These are phyloP conservation scores for Hipparchia sbordonii DNA, from an alignment of 2,888 invertebrate species.

Conservation along the genomic window DNA sequence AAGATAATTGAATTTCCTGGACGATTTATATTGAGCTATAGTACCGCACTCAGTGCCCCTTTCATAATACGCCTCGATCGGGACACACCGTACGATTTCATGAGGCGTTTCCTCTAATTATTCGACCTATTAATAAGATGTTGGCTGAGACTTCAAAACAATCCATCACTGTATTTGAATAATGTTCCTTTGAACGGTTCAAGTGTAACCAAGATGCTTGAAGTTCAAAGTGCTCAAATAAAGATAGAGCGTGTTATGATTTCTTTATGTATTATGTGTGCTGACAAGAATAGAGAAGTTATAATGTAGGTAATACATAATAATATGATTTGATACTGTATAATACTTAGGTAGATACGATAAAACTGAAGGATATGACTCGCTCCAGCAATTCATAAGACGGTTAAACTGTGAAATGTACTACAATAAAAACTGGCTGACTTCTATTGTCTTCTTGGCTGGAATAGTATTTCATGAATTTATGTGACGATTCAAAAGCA, in stretches of 20 bases:
- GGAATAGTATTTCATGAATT: too few species aligned
- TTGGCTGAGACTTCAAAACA: constrained; percentile 51
- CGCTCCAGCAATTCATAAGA: too few species aligned
- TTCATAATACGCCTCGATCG: constrained; percentile 55
- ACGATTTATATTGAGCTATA: constrained; percentile 63
- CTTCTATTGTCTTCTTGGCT: too few species aligned
- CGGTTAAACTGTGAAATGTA: too few species aligned
- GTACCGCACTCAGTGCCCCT: constrained; percentile 65
- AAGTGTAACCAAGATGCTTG: constrained; percentile 34
- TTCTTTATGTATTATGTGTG: not conserved
- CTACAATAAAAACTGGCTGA: too few species aligned
- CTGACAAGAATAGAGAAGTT: not conserved
- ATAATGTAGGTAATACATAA: too few species aligned
- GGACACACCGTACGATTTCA: constrained; percentile 62
- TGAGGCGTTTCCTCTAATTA: constrained; percentile 81
- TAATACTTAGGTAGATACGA: not conserved
- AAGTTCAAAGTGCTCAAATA: constrained; percentile 28
- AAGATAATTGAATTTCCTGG: constrained; percentile 82
- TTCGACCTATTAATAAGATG: constrained; percentile 77
- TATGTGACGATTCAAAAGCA: too few species aligned
- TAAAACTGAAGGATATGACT: not conserved
- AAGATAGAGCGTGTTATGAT: constrained; percentile 7
- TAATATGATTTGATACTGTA: too few species aligned
- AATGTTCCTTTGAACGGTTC: constrained; percentile 56
- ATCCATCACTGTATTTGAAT: constrained; percentile 61